Percentiles rank a stretch among this genome's conserved stretches.
These are phyloP conservation scores for Apodemus sylvaticus DNA, from an alignment of 2,113 vertebrate genomes.

Conservation along the genomic window DNA sequence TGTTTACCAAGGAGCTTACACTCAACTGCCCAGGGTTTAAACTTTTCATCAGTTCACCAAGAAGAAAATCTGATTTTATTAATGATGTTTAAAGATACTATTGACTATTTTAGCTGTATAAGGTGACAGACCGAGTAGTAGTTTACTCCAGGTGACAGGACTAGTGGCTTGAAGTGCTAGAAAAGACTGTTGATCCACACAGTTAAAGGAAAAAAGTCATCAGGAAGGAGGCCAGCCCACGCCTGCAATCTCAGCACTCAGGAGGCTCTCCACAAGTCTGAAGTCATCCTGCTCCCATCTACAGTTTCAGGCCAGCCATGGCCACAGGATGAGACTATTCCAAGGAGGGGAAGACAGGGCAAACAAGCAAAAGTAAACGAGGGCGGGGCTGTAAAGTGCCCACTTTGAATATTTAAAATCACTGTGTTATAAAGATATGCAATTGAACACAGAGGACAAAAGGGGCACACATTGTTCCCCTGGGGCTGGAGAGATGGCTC, in stretches of 20 bases:
- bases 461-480: not conserved
- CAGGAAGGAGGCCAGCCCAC: not conserved
- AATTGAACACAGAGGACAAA: no score
- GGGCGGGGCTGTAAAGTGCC: not conserved
- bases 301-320: not conserved
- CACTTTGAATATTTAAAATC: not conserved
- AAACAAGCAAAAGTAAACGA: not conserved
- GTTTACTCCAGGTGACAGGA: not conserved
- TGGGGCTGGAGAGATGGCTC: not conserved
- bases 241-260: not conserved
- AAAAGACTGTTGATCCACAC: not conserved
- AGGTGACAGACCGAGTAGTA: not conserved
- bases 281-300: not conserved
- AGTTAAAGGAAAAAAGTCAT: not conserved
- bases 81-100: not conserved
- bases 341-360: accelerated
- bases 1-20: not conserved
- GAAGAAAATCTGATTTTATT: not conserved
- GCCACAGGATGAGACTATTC: not conserved
- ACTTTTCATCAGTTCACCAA: not conserved
- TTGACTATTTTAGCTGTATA: not conserved
- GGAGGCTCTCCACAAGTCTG: not conserved
- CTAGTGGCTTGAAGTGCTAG: not conserved
- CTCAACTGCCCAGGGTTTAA: not conserved
- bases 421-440: not conserved